These are phyloP conservation scores for Neuroterus valhalla DNA, from an alignment of 1,140 invertebrate species.

Conservation along the genomic window DNA sequence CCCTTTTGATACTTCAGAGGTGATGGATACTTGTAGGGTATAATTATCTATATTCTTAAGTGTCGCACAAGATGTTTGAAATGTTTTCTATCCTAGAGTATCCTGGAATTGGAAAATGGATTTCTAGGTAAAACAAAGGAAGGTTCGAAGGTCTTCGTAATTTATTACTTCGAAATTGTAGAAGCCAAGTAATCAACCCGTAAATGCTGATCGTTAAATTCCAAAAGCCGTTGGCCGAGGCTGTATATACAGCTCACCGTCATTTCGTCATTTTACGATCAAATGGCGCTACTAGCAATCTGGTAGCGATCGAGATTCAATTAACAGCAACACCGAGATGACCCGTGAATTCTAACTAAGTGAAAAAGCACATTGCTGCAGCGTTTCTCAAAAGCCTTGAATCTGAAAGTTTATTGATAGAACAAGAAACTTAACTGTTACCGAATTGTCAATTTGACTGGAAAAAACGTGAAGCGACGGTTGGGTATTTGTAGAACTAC, in stretches of 20 bases:
- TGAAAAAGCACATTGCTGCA: neutral
- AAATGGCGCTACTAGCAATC: neutral
- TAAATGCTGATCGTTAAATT: too few relatives aligned
- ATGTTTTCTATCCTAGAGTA: neutral
- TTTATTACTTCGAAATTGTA: too few relatives aligned
- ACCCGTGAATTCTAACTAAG: neutral
- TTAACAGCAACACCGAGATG: slow-evolving; percentile 3
- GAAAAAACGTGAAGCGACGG: too few relatives aligned
- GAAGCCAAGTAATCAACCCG: too few relatives aligned
- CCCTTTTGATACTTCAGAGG: slow-evolving; percentile 39
- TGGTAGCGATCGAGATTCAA: neutral
- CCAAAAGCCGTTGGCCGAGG: neutral
- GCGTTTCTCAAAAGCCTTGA: too few relatives aligned
- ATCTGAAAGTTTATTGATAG: too few relatives aligned
- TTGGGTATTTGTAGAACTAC: too few relatives aligned
- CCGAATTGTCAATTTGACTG: too few relatives aligned
- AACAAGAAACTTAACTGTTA: too few relatives aligned
- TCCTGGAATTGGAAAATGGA: neutral
- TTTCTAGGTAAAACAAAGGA: too few relatives aligned
- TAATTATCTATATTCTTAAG: neutral
- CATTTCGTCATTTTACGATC: neutral
- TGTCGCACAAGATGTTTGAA: neutral
- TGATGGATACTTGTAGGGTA: neutral
- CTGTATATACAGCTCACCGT: neutral
- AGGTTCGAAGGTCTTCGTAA: too few relatives aligned